Base-by-base conservation (phyloP, 2,888 invertebrate species). In the Exephanes ischioxanthus region DNA sequence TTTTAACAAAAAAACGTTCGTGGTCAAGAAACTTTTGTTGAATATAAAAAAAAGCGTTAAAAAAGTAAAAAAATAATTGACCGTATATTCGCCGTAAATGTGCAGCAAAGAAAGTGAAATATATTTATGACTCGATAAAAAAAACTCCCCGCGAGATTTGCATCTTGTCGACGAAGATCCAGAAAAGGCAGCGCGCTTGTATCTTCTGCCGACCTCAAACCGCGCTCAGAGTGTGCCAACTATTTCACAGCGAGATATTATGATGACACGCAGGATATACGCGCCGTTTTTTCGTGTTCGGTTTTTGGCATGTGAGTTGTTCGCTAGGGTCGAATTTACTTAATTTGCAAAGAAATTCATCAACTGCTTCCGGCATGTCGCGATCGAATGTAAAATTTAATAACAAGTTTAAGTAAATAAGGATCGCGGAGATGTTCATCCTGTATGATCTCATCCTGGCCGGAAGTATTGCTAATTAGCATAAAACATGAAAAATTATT, bases 81-180 rank as follows among this genome's bases (percentile, higher is more conserved):
- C 1, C 33, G 33, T 71, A 3, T 3, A 19, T 14, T 5, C 55
- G 22, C 58, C 22, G 41, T 16, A 55, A 22, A 14, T 5, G 33
- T 26, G 6, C 41, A 37, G n/a, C 48, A 48, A 75, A 75, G 75
- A 75, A 75, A 75, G 75, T 75, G 75, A 75, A 63, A 75, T 63
- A 75, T 48, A 5, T 63, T 63, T 19, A 2, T 19, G 26, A 75
- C 30, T 63, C 30, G 75, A 63, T 11, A 26, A 51, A 75, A 63
- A 51, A 63, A 75, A 75, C 63, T 45, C 48, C 16, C 14, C 48
- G 16, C n/a, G 63, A 76, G 76, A 76, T 67, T 76, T 67, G 51
- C 53, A 67, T 76, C 67, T 41, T 53, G 67, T 37, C 9, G 67
- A 51, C n/a, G 63, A 63, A 33, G 19, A 67, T 3, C n/a, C 26